Evolutionary conservation across 2,797 vertebrate genomes (phyloP), one percentile per base, ranked within the genome.

Genomic region (Gallinago stenura): DNA sequence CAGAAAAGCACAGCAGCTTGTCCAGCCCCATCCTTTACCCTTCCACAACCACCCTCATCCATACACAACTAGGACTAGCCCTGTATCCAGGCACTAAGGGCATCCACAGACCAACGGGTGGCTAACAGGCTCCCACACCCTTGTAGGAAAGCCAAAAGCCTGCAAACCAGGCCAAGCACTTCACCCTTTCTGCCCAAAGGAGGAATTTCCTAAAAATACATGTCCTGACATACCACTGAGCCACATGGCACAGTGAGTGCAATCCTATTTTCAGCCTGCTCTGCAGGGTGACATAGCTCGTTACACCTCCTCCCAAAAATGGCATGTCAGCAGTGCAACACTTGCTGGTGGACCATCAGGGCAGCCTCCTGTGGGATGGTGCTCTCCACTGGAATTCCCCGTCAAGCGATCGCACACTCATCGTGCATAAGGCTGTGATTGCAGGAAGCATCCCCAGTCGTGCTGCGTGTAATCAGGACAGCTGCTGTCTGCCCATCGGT

Each of bases 121-220:
- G 53, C 73, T 88, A 64, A 56, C 58, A 5, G 22, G 21, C 73
- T 84, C 83, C 94, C 83, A 54, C 35, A 53, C 45, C 64, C 26
- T 22, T 46, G 41, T 25, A 62, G n/a, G 45, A 75, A 71, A 91
- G 82, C 57, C 68, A 89, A 87, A 62, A 93, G 73, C 62, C 78
- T 95, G 78, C 62, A 86, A 89, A 88, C 60, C 65, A 80, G 69
- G 75, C 82, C 76, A 86, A 81, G 66, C 48, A 73, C 87, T 93
- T 90, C 87, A 92, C 69, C 92, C 96, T 89, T 92, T 94, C 94
- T 96, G 86, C 88, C 93, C 95, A 95, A 92, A 96, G 92, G 92
- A 95, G 94, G 93, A 95, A 96, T 97, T 95, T 96, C 96, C 94
- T 97, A 95, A 95, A 95, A 96, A 96, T 97, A 96, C 83, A 96